Evolutionary conservation across 2,797 vertebrate species (phyloP).

Genomic region (Propithecus deckenii): DNA sequence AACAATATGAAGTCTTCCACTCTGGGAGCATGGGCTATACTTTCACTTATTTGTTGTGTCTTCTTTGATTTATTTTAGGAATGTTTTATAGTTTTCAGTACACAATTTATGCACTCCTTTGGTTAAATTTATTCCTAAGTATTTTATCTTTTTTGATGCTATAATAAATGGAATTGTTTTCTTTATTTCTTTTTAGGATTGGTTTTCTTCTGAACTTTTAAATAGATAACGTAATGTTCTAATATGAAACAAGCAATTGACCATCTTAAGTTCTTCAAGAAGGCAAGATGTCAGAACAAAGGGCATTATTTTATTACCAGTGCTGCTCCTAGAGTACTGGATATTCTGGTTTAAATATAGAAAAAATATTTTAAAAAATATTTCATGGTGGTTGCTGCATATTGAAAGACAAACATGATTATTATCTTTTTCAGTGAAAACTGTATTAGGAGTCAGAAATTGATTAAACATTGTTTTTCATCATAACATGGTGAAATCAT

Average conservation of each 20-base stretch:
- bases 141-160: not conserved
- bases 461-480: not conserved
- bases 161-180: not conserved
- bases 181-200: not conserved
- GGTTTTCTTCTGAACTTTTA: not conserved
- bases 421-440: constrained; percentile 11
- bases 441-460: not conserved
- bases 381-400: not conserved
- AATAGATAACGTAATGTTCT: not conserved
- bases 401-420: not conserved
- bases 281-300: not conserved
- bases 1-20: not conserved
- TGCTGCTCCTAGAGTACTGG: not conserved
- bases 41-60: not conserved
- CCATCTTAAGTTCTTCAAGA: not conserved
- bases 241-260: not conserved
- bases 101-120: not conserved
- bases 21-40: not conserved
- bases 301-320: not conserved
- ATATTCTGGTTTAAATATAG: not conserved
- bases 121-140: not conserved
- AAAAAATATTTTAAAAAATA: not conserved
- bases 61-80: not conserved
- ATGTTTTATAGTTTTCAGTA: not conserved
- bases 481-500: not conserved